These are phyloP conservation scores for Potorous gilbertii DNA, from an alignment of 2,797 vertebrate species.

Conservation along the genomic window DNA sequence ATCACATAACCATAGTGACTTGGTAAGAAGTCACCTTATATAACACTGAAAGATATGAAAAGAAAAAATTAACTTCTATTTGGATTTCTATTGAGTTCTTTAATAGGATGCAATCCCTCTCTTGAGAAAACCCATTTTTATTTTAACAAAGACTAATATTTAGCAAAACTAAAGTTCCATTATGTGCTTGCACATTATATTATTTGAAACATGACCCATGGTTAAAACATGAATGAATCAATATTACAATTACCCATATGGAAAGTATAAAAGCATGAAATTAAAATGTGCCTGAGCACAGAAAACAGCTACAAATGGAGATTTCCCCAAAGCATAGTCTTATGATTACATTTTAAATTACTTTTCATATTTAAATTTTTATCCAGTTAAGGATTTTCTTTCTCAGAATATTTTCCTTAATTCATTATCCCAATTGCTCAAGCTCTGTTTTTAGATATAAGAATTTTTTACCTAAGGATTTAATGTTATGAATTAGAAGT, in stretches of 20 bases:
- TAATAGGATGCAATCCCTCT: slow-evolving; percentile 48
- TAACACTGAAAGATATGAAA: slow-evolving; percentile 51
- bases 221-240: slow-evolving; percentile 51
- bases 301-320: slow-evolving; percentile 65
- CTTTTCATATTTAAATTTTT: slow-evolving; percentile 75
- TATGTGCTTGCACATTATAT: slow-evolving; percentile 56
- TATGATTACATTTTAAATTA: slow-evolving; percentile 67
- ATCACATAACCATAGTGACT: slow-evolving; percentile 42
- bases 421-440: slow-evolving; percentile 58
- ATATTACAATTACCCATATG: slow-evolving; percentile 45
- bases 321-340: slow-evolving; percentile 37
- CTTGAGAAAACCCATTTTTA: slow-evolving; percentile 50
- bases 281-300: slow-evolving; percentile 60
- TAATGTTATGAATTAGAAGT: slow-evolving; percentile 39
- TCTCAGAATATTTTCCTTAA: slow-evolving; percentile 60
- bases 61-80: slow-evolving; percentile 51
- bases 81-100: slow-evolving; percentile 59
- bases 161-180: slow-evolving; percentile 51
- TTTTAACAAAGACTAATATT: slow-evolving; percentile 54
- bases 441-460: slow-evolving; percentile 38
- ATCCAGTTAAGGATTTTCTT: slow-evolving; percentile 15
- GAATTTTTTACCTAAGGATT: slow-evolving; percentile 20
- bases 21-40: slow-evolving; percentile 53
- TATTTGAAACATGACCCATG: slow-evolving; percentile 51
- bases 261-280: slow-evolving; percentile 54